Conservation (phyloP, 37 sponge, comb jelly and placozoan species). For the Ephydatia muelleri region DNA sequence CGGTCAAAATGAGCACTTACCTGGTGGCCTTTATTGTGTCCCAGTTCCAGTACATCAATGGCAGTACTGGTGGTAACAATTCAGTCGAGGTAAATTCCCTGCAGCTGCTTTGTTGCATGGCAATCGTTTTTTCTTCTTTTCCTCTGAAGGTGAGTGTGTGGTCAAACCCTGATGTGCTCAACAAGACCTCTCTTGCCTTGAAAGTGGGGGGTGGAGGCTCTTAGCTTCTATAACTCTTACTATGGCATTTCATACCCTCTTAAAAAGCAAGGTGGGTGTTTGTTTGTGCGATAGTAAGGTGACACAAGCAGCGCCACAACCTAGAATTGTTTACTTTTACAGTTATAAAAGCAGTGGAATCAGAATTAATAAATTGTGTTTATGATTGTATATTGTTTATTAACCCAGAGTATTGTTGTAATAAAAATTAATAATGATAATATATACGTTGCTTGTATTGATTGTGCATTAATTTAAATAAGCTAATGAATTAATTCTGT, state of each 20-base stretch:
- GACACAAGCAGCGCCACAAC: no score
- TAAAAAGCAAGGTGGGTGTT: slow-evolving; percentile 82
- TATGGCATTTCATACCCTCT: slow-evolving; percentile 87
- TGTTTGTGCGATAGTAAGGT: no score
- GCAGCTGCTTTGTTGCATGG: no score
- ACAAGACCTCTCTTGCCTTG: slow-evolving; percentile 78
- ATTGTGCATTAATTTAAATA: no score
- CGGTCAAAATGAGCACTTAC: slow-evolving; percentile 92
- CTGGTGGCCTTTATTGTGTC: slow-evolving; percentile 97
- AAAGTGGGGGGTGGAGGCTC: slow-evolving; percentile 45
- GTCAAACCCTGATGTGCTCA: slow-evolving; percentile 63
- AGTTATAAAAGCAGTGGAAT: no score
- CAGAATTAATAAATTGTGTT: no score
- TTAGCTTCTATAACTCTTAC: slow-evolving; percentile 79
- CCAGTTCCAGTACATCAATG: slow-evolving; percentile 65
- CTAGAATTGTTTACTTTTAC: no score
- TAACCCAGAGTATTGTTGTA: no score
- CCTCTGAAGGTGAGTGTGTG: slow-evolving; percentile 77
- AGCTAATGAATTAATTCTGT: background rate
- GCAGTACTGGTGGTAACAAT: slow-evolving; percentile 8
- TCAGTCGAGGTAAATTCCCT: background rate
- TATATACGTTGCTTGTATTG: no score
- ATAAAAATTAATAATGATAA: no score
- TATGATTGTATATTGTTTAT: no score
- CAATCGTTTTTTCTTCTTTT: no score